Percentiles rank a stretch among this genome's conserved stretches.
These are phyloP conservation scores for Drosophila grimshawi DNA, from an alignment of 1,140 invertebrate genomes.

Conservation along the genomic window DNA sequence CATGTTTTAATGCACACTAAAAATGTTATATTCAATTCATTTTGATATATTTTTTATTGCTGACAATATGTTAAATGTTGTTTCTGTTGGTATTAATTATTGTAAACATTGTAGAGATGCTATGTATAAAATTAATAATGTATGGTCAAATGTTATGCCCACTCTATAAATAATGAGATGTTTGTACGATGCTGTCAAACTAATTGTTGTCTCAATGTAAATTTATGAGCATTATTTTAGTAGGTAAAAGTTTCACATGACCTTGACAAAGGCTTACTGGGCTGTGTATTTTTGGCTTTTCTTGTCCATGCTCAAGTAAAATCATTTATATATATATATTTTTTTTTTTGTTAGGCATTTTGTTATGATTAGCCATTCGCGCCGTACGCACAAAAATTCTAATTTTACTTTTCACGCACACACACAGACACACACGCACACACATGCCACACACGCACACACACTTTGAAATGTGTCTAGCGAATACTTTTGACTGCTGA, in stretches of 20 bases:
- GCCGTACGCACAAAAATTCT: conserved; percentile 78
- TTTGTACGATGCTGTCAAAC: conserved; percentile 5
- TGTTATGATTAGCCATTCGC: conserved; percentile 81
- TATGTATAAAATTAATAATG: too few species aligned
- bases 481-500: conserved; percentile 44
- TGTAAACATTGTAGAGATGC: too few species aligned
- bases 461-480: conserved; percentile 23
- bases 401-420: conserved; percentile 78
- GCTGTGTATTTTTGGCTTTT: conserved; percentile 47
- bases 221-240: conserved; percentile 29
- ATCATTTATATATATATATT: conserved; percentile 40
- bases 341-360: conserved; percentile 54
- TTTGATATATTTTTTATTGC: too few species aligned
- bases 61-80: too few species aligned
- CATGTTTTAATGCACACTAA: too few species aligned
- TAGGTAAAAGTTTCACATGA: conserved; percentile 50
- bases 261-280: conserved; percentile 49
- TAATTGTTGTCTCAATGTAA: conserved; percentile 29
- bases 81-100: too few species aligned
- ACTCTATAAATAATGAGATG: conserved; percentile 1
- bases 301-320: conserved; percentile 26
- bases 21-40: too few species aligned
- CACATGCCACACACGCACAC: conserved; percentile 31
- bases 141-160: neutral
- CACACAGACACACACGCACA: conserved; percentile 15